Evolutionary conservation across 2,888 invertebrate species (phyloP).

Genomic region (Dicyrtoma fusca): DNA sequence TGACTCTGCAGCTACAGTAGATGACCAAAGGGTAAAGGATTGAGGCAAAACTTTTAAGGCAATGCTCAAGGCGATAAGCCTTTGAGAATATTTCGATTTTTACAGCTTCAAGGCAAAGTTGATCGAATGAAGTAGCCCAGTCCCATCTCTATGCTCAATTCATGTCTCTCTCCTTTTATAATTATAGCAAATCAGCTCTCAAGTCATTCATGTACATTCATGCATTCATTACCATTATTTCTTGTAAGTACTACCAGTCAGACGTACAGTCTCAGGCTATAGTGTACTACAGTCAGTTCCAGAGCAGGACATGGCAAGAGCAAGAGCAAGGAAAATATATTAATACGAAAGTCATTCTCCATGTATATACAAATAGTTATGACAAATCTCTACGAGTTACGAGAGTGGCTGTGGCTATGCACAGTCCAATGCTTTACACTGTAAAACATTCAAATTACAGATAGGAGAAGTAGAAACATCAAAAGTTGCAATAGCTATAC

Average conservation of each 20-base stretch:
- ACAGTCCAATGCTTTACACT: neutral
- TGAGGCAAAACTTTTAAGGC: conserved; percentile 44
- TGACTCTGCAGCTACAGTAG: neutral
- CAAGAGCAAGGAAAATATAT: neutral
- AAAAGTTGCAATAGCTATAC: conserved; percentile 1
- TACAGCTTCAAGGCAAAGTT: conserved; percentile 31
- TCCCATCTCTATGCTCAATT: neutral
- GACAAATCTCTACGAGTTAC: no score
- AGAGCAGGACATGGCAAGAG: no score
- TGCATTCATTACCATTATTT: conserved; percentile 9
- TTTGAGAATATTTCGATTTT: conserved; percentile 35
- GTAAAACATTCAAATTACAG: conserved; percentile 20
- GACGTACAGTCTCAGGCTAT: no score
- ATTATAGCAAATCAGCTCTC: no score
- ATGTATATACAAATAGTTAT: neutral
- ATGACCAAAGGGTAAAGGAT: conserved; percentile 32
- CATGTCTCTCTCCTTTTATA: neutral
- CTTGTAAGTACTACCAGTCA: no score
- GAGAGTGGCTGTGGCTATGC: neutral
- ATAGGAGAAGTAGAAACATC: neutral
- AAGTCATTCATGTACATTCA: neutral
- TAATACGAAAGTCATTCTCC: conserved; percentile 8
- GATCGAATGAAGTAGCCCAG: neutral
- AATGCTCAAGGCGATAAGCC: conserved; percentile 42
- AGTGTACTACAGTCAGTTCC: no score